Percentiles rank a stretch among this genome's conserved stretches.
phyloP scores from a whole-genome alignment of 1,140 invertebrate species.

The Brachionus plicatilis region DNA sequence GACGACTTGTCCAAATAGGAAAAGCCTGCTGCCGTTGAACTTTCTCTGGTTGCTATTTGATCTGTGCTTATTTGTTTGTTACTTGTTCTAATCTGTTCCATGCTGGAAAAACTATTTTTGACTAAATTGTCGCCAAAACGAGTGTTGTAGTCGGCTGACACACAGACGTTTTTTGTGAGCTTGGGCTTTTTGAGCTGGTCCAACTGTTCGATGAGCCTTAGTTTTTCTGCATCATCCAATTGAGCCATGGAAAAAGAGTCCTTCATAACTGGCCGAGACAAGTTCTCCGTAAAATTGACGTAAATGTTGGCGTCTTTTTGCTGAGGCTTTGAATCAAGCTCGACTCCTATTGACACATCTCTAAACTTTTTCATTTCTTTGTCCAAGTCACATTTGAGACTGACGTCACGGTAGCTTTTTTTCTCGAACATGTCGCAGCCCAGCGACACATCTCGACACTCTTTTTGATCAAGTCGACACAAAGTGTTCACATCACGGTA shows the following conservation, averaged over 20 bases:
- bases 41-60: neutral
- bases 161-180: neutral
- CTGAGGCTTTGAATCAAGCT: neutral
- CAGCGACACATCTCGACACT: conserved; percentile 12
- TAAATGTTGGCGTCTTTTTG: conserved; percentile 27
- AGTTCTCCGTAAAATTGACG: neutral
- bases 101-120: neutral
- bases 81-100: neutral
- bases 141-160: neutral
- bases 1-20: neutral
- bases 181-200: neutral
- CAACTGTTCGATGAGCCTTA: neutral
- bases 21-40: neutral
- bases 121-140: neutral
- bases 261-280: neutral
- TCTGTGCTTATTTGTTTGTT: conserved; percentile 10
- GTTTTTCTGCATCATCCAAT: neutral
- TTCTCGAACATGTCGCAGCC: neutral
- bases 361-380: conserved; percentile 18
- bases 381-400: conserved; percentile 4
- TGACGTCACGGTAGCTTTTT: conserved; percentile 23
- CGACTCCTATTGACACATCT: neutral
- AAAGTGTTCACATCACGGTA: conserved; percentile 17
- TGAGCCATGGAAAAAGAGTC: neutral
- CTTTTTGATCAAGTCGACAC: conserved; percentile 29